Percentiles rank a stretch among this genome's conserved stretches.
These are phyloP conservation scores for Pseudotriccus pelzelni DNA, from an alignment of 2,797 vertebrate genomes.

Conservation along the genomic window DNA sequence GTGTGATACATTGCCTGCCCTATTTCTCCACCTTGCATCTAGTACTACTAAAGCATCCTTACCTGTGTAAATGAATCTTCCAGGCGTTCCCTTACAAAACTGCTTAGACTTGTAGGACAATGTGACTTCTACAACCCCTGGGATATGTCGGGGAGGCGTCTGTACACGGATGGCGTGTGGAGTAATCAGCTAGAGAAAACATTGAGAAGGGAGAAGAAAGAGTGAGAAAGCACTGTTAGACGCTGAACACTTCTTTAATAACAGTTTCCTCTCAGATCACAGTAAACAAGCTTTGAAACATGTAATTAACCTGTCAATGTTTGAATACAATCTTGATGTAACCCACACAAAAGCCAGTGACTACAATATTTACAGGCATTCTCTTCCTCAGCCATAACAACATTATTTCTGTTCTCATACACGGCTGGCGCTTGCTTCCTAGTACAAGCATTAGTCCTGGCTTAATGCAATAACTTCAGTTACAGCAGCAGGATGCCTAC, in stretches of 20 bases:
- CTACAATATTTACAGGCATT: constrained; percentile 71
- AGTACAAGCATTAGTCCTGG: constrained; percentile 27
- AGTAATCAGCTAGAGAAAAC: constrained; percentile 89
- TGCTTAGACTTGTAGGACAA: constrained; percentile 98
- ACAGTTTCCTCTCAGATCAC: constrained; percentile 57
- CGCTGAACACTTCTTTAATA: constrained; percentile 53
- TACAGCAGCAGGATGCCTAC: constrained; percentile 42
- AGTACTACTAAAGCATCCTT: constrained; percentile 18
- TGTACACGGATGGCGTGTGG: constrained; percentile 97
- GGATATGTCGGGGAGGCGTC: constrained; percentile 86
- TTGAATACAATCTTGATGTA: constrained; percentile 67
- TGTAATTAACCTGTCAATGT: constrained; percentile 76
- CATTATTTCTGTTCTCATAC: constrained; percentile 68
- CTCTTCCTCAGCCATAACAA: constrained; percentile 32
- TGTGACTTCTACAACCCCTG: constrained; percentile 96
- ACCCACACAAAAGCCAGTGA: constrained; percentile 66
- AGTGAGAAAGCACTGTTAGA: constrained; percentile 38
- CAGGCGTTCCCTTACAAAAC: constrained; percentile 98
- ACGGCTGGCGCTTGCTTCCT: constrained; percentile 40
- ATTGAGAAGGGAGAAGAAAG: constrained; percentile 1
- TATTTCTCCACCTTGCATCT: not conserved
- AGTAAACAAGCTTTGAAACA: constrained; percentile 77
- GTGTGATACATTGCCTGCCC: not conserved
- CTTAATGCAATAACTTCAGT: constrained; percentile 31
- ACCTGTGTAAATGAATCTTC: constrained; percentile 98